Conservation (phyloP, 2,888 invertebrate genomes). For the Biston betularia region DNA sequence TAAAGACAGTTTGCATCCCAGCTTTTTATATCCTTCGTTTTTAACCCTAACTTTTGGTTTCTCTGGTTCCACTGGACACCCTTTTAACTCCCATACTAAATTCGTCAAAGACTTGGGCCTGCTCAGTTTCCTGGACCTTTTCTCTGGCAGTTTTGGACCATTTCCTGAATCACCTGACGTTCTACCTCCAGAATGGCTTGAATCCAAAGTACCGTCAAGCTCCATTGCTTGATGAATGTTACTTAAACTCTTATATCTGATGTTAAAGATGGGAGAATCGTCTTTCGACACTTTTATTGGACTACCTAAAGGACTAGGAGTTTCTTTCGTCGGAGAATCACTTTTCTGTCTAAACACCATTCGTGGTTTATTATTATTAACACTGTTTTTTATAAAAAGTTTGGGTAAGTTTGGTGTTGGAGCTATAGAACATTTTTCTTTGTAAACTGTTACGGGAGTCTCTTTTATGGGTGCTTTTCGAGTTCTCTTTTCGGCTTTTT, state of each 20-base stretch:
- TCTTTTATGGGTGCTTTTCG: slow-evolving; percentile 88
- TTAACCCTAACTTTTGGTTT: slow-evolving; percentile 83
- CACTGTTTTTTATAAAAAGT: slow-evolving; percentile 91
- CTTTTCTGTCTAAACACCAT: slow-evolving; percentile 90
- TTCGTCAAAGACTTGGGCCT: slow-evolving; percentile 95
- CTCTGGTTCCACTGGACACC: slow-evolving; percentile 78
- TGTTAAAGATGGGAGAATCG: slow-evolving; percentile 92
- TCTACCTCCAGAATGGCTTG: slow-evolving; percentile 94
- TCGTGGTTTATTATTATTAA: slow-evolving; percentile 88
- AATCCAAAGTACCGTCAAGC: slow-evolving; percentile 94
- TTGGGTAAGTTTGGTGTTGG: slow-evolving; percentile 88
- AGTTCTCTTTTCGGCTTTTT: slow-evolving; percentile 91
- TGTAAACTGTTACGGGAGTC: slow-evolving; percentile 82
- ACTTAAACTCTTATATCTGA: slow-evolving; percentile 89
- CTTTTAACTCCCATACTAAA: slow-evolving; percentile 92
- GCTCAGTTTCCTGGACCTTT: slow-evolving; percentile 92
- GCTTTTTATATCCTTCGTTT: slow-evolving; percentile 83
- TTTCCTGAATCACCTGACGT: slow-evolving; percentile 94
- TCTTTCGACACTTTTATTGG: slow-evolving; percentile 87
- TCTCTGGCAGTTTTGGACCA: slow-evolving; percentile 92
- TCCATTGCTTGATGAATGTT: slow-evolving; percentile 92
- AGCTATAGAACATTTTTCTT: slow-evolving; percentile 86
- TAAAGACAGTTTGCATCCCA: slow-evolving; percentile 81
- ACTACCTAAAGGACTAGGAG: slow-evolving; percentile 87
- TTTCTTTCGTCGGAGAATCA: slow-evolving; percentile 90